These are phyloP conservation scores for Leucophenga varia DNA, from an alignment of 1,140 invertebrate species.

Conservation along the genomic window DNA sequence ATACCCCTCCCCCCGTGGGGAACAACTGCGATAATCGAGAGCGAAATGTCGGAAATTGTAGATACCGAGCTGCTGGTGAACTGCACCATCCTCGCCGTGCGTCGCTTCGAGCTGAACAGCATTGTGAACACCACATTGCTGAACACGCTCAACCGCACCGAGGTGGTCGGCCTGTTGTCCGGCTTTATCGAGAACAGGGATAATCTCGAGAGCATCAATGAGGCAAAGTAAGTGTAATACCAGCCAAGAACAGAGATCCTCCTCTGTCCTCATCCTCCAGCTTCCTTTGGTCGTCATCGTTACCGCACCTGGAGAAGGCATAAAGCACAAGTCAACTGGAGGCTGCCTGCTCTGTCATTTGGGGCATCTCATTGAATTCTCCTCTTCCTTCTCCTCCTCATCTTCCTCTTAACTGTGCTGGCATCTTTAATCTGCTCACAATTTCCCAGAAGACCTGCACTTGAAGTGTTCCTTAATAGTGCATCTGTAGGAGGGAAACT, in stretches of 20 bases:
- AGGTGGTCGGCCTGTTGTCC: conserved; percentile 14
- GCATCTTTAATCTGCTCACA: conserved; percentile 5
- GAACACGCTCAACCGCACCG: conserved; percentile 15
- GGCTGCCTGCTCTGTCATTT: too few relatives aligned
- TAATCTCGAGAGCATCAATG: conserved; percentile 19
- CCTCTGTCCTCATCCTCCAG: too few relatives aligned
- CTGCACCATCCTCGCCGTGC: conserved; percentile 19
- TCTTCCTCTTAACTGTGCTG: too few relatives aligned
- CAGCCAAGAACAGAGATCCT: too few relatives aligned
- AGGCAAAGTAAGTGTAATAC: conserved; percentile 17
- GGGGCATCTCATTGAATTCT: too few relatives aligned
- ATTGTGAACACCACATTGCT: conserved; percentile 14
- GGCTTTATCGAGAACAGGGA: conserved; percentile 19
- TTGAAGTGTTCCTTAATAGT: too few relatives aligned
- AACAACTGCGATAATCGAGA: background rate
- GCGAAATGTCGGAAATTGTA: conserved; percentile 19
- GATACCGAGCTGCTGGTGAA: conserved; percentile 22
- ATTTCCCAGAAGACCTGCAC: background rate
- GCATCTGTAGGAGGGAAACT: background rate
- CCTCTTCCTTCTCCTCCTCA: too few relatives aligned
- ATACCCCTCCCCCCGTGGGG: too few relatives aligned
- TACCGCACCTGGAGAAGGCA: too few relatives aligned
- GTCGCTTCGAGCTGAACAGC: conserved; percentile 11
- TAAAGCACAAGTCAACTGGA: too few relatives aligned
- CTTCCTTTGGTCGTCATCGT: too few relatives aligned